Base-by-base conservation (phyloP, 37 sponge, comb jelly and placozoan genomes). In the Geodia barretti region DNA sequence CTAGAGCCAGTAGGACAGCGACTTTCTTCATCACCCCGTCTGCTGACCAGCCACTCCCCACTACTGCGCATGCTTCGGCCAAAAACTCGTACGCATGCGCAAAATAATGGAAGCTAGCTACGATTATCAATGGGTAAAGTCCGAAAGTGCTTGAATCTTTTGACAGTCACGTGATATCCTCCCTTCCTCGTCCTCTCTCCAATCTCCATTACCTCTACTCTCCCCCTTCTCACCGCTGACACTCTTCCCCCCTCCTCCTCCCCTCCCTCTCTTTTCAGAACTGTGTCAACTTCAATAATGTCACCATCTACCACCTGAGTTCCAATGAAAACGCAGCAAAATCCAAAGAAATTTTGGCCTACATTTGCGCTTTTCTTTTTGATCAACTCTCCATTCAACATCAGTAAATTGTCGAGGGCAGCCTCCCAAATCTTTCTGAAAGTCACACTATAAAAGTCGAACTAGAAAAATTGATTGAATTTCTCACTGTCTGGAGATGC, bases 131-230 rank as follows among this genome's bases (percentile, higher is more conserved):
- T n/a, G n/a, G n/a, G n/a, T n/a, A n/a, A n/a, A n/a, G n/a, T n/a
- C n/a, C 11, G 14, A 39, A 58, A 88, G 4, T 79, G 74, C 73
- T 89, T 89, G 75, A 73, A 79, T 65, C 89, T 64, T 17, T 36
- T 23, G 7, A 89, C 32, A 11, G 68, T 92, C 54, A 92, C 25
- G 36, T 80, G 88, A 59, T 71, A 80, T 1, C 85, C 68, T 58
- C 92, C 92, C 24, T 87, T 92, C 54, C 26, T 87, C 20, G 92
- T 92, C 21, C 21, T 40, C 5, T 42, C 58, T 17, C 88, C 88
- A 41, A 92, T 87, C 64, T 84, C 85, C 59, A 39, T 73, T 31
- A 92, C 89, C 2, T 78, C 85, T 31, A 92, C 85, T 43, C 92
- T 61, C 1, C 92, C 87, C 68, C 92, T 72, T 77, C 39, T 75